Evolutionary conservation across 1,140 invertebrate species (phyloP), one percentile per base, ranked within the genome.

Genomic region (Drosophila repletoides): DNA sequence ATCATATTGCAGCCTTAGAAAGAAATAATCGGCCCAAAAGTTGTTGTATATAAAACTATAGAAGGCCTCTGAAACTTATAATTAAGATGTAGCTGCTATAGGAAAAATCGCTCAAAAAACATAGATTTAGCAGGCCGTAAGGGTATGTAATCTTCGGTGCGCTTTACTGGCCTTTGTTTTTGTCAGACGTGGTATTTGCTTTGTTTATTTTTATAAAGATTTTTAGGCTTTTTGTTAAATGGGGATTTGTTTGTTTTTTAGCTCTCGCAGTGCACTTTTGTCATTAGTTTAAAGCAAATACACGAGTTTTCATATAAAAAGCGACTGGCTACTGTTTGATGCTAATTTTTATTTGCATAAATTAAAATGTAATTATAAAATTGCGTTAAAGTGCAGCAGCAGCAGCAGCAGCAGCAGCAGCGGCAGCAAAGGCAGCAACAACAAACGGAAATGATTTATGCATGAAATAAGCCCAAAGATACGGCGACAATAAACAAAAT

Each of bases 311-410:
- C n/a, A n/a, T 10, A 31, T 14, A 40, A 49, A 63, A 48, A 43
- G 12, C 6, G 6, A 24, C 7, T 59, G 26, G 61, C 79, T 68
- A 36, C 31, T 36, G 49, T n/a, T n/a, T 29, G 53, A 49, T 58
- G 68, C 58, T 79, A 84, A 86, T 79, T 83, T 83, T 76, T 84
- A 84, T 84, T 84, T 84, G 80, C 79, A 84, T 84, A 84, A 84
- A 84, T 84, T 84, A 84, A 84, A 84, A 84, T 84, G 79, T 79
- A 84, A 84, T 84, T 84, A 84, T 84, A 84, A 86, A 75, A 79
- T 68, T 74, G 70, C 67, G 51, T 43, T 61, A 55, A 64, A 72
- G 43, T 51, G 64, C 65, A 51, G 43, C 43, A 40, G 10, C 33
- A 24, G 31, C 28, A 56, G 14, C 56, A 53, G 15, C 41, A 53